Evolutionary conservation across 2,797 vertebrate species (phyloP), one percentile per base, ranked within the genome.

Genomic region (Phrynocephalus forsythii): DNA sequence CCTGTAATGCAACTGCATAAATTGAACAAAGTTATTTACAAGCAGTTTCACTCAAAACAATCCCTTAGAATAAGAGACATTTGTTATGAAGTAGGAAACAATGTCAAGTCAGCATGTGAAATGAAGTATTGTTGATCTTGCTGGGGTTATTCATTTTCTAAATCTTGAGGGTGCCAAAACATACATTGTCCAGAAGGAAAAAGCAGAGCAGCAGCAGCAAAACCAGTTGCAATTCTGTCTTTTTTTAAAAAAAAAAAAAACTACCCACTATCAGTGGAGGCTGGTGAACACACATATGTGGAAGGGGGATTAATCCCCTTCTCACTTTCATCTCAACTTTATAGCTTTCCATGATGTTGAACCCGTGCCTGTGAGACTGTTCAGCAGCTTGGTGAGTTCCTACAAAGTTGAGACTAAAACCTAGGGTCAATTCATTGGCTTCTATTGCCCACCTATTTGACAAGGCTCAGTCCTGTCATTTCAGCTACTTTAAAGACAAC

Each of bases 1-100:
- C 79, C 18, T 89, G 89, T 86, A 84, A 94, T 85, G 91, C 85
- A 91, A 90, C 0, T 16, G 83, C 91, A 93, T 91, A 67, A 89
- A 92, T 63, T 79, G 52, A 38, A 69, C 72, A 78, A 68, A 50
- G 52, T 33, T 89, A 72, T 66, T 78, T 78, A 85, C 77, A 82
- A 66, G 33, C 33, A 77, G 38, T 84, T 84, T 84, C 63, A 48
- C 13, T 48, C 68, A 79, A 69, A 71, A 83, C 48, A 28, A 75
- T 85, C 52, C 3, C 20, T 87, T 0, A 3, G 22, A 38, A 87
- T 38, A 48, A 24, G 24, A 20, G n/a, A 89, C 67, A 26, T 24
- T 68, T 26, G 30, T 60, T 86, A 60, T 33, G 10, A 79, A 38
- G 48, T 63, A 85, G 56, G 77, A 90, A 71, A 63, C 48, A 48